Percentiles rank a stretch among this genome's conserved stretches.
phyloP scores from a whole-genome alignment of 2,888 invertebrate genomes.

The Andricus quercusramuli region DNA sequence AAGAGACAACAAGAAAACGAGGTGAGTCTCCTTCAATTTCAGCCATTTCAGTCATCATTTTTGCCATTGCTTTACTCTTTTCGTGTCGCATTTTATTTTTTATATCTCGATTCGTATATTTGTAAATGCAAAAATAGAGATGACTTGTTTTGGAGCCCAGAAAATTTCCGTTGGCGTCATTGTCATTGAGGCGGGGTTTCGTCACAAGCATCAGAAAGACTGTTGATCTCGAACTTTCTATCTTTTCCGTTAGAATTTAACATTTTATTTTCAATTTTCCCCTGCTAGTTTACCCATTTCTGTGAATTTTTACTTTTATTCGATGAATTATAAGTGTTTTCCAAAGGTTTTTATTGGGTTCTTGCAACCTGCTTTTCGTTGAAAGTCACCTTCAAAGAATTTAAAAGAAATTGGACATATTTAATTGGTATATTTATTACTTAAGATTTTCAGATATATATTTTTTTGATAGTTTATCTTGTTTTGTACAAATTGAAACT shows the following conservation, averaged over 20 bases:
- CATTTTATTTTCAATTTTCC: too few species aligned
- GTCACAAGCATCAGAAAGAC: neutral
- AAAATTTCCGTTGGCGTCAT: neutral
- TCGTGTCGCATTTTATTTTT: neutral
- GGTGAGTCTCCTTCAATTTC: slow-evolving; percentile 67
- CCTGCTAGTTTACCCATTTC: too few species aligned
- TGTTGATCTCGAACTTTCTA: slow-evolving; percentile 48
- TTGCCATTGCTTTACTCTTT: neutral
- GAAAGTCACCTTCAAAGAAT: too few species aligned
- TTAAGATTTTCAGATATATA: too few species aligned
- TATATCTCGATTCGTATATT: neutral
- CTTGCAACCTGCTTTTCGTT: too few species aligned
- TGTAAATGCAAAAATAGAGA: too few species aligned
- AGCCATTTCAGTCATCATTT: neutral
- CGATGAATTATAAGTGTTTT: too few species aligned
- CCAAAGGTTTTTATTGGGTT: too few species aligned
- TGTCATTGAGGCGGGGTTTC: neutral
- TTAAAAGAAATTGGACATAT: neutral
- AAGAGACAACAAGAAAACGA: slow-evolving; percentile 84
- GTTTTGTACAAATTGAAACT: too few species aligned
- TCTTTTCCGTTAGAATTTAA: neutral
- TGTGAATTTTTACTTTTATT: too few species aligned
- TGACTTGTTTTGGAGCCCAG: neutral
- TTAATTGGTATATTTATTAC: too few species aligned
- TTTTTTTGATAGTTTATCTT: too few species aligned